Conservation (phyloP, 1,140 invertebrate genomes). For the Brachionus plicatilis region DNA sequence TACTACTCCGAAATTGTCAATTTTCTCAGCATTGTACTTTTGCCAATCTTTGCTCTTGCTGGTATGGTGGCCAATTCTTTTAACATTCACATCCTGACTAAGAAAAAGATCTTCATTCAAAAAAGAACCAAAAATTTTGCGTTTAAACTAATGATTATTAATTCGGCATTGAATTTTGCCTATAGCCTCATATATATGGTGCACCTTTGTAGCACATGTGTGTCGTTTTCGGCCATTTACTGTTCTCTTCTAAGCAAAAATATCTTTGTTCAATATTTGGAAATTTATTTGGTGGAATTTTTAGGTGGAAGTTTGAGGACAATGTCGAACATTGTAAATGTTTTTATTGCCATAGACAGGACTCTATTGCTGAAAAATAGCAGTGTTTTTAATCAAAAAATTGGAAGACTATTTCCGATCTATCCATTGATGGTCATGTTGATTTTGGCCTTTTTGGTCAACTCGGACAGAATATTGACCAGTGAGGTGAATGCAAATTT, state of each 20-base stretch:
- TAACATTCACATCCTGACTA: neutral
- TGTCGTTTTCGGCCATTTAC: neutral
- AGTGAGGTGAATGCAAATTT: neutral
- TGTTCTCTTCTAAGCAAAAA: neutral
- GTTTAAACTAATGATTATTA: neutral
- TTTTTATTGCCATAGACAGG: neutral
- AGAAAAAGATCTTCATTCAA: neutral
- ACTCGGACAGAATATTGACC: neutral
- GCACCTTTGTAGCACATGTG: neutral
- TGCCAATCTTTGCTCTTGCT: neutral
- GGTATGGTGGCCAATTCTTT: neutral
- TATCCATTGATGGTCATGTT: neutral
- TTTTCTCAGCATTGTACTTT: neutral
- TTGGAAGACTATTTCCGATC: neutral
- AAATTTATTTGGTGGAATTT: slow-evolving; percentile 2
- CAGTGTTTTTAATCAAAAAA: neutral
- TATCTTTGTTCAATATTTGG: neutral
- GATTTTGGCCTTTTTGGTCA: neutral
- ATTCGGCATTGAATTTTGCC: neutral
- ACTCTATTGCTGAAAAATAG: neutral
- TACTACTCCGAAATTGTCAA: neutral
- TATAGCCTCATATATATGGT: neutral
- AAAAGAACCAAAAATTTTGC: neutral
- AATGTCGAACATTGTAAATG: neutral
- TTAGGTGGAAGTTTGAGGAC: neutral